These are phyloP conservation scores for Chanos chanos DNA, from an alignment of 2,797 vertebrate species.

Conservation along the genomic window DNA sequence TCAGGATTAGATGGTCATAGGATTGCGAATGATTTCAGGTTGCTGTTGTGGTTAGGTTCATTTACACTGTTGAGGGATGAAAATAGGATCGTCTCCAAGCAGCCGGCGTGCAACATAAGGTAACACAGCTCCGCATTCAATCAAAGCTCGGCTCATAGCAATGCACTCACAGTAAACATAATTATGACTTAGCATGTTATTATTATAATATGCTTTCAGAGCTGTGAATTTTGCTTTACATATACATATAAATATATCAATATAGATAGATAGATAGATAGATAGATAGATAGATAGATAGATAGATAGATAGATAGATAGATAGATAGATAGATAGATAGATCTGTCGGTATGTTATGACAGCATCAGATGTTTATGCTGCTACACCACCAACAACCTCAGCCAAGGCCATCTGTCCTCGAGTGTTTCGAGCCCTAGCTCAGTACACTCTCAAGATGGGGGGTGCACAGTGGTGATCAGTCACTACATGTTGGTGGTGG, in stretches of 20 bases:
- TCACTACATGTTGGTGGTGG: not conserved
- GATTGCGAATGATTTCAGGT: conserved; percentile 42
- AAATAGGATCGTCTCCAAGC: not conserved
- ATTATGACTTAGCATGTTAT: too few relatives aligned
- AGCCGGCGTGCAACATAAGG: conserved; percentile 21
- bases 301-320: too few relatives aligned
- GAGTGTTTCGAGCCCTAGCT: not conserved
- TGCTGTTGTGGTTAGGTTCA: conserved; percentile 35
- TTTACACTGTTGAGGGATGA: conserved; percentile 42
- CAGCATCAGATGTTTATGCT: too few relatives aligned
- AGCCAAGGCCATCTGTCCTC: not conserved
- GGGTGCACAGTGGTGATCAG: not conserved
- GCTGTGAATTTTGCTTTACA: too few relatives aligned
- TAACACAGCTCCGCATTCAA: conserved; percentile 1
- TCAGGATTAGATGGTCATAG: conserved; percentile 27
- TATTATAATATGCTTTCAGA: too few relatives aligned
- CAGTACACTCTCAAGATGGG: not conserved
- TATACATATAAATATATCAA: too few relatives aligned
- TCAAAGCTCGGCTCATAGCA: conserved; percentile 8
- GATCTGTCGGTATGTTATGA: too few relatives aligned
- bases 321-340: too few relatives aligned
- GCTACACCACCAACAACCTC: too few relatives aligned
- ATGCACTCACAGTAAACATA: conserved; percentile 25
- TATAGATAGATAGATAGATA: too few relatives aligned
- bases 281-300: too few relatives aligned